phyloP scores from a whole-genome alignment of 2,888 invertebrate species.

The Eupithecia vulgata region DNA sequence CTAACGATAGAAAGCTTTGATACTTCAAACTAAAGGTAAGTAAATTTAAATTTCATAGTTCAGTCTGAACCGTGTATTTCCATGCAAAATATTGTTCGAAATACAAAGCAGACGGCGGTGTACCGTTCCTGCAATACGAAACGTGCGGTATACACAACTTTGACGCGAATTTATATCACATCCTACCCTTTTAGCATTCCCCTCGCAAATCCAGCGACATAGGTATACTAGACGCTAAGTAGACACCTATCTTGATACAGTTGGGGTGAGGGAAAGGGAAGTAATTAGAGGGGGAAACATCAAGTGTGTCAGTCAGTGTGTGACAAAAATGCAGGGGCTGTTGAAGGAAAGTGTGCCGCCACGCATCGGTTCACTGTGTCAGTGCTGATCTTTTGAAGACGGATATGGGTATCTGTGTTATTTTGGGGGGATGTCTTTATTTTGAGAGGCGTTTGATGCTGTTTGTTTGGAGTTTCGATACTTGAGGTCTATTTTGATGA shows the following conservation, averaged over 20 bases:
- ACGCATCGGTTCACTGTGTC: conserved; percentile 82
- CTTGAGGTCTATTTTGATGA: neutral
- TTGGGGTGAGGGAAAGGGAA: conserved; percentile 65
- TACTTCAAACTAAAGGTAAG: conserved; percentile 46
- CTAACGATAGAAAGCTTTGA: conserved; percentile 60
- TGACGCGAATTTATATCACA: conserved; percentile 69
- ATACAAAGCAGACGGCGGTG: conserved; percentile 60
- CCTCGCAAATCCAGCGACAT: conserved; percentile 75
- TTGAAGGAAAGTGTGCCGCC: conserved; percentile 79
- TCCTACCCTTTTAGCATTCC: conserved; percentile 77
- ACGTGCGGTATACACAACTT: conserved; percentile 51
- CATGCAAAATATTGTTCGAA: conserved; percentile 58
- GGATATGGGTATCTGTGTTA: conserved; percentile 48
- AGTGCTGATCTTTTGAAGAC: conserved; percentile 77
- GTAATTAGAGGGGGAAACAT: conserved; percentile 80
- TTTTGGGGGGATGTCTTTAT: conserved; percentile 42
- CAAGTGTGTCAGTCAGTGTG: conserved; percentile 82
- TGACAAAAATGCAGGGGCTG: conserved; percentile 79
- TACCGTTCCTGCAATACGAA: conserved; percentile 52
- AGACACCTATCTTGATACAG: conserved; percentile 63
- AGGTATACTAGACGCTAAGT: conserved; percentile 66
- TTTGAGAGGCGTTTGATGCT: conserved; percentile 8
- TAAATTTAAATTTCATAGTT: conserved; percentile 47
- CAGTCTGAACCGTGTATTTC: conserved; percentile 36
- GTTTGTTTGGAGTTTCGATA: conserved; percentile 11